Percentiles rank a stretch among this genome's conserved stretches.
These are phyloP conservation scores for Euspilapteryx auroguttella DNA, from an alignment of 2,888 invertebrate genomes.

Conservation along the genomic window DNA sequence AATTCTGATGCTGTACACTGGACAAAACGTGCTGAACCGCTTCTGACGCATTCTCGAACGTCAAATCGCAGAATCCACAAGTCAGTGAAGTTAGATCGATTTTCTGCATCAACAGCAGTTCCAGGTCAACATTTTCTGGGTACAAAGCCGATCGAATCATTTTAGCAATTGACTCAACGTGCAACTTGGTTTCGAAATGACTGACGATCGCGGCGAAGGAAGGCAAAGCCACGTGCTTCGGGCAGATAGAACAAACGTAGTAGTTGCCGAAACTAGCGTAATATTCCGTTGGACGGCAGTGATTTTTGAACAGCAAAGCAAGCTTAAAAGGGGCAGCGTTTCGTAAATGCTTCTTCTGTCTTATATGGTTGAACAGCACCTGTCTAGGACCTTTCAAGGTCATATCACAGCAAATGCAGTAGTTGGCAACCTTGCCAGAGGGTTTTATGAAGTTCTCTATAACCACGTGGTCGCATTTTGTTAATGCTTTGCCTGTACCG, in stretches of 20 bases:
- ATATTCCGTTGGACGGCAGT: conserved; percentile 42
- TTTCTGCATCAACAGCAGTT: conserved; percentile 21
- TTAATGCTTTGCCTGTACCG: conserved; percentile 38
- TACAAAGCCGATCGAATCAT: conserved; percentile 28
- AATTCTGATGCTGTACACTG: conserved; percentile 29
- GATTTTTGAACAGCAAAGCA: conserved; percentile 33
- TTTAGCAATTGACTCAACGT: conserved; percentile 32
- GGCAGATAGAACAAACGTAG: conserved; percentile 40
- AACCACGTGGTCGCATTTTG: conserved; percentile 38
- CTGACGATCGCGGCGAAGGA: conserved; percentile 43
- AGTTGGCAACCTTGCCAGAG: conserved; percentile 42
- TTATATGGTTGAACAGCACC: conserved; percentile 47
- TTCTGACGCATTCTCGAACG: conserved; percentile 20
- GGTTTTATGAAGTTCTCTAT: conserved; percentile 50
- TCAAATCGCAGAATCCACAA: conserved; percentile 26
- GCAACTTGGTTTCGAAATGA: conserved; percentile 35
- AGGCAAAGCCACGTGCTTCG: conserved; percentile 30
- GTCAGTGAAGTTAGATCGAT: conserved; percentile 17
- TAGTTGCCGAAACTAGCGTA: conserved; percentile 49
- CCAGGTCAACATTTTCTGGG: conserved; percentile 18
- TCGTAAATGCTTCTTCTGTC: conserved; percentile 47
- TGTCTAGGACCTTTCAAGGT: conserved; percentile 45
- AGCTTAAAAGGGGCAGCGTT: conserved; percentile 46
- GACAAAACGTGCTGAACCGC: conserved; percentile 28
- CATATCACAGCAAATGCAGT: conserved; percentile 47